Evolutionary conservation across 2,113 vertebrate species (phyloP).

Genomic region (Perca schrenkii): DNA sequence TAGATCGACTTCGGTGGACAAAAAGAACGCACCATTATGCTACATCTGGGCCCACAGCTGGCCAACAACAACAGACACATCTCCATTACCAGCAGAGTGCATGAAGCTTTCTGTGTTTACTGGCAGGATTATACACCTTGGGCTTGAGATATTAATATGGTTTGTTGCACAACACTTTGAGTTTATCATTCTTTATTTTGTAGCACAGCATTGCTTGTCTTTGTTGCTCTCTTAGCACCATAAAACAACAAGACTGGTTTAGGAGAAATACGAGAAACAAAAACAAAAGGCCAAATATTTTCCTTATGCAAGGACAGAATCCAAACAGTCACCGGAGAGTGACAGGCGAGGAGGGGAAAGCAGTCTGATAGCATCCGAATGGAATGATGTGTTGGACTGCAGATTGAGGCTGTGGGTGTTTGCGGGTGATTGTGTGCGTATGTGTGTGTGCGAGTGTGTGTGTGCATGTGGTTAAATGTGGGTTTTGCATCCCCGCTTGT

Average conservation of each 20-base stretch:
- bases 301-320: slow-evolving; percentile 48
- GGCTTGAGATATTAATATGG: slow-evolving; percentile 40
- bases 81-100: slow-evolving; percentile 41
- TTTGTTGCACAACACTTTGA: slow-evolving; percentile 48
- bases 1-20: too few species aligned
- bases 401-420: slow-evolving; percentile 58
- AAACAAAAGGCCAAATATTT: slow-evolving; percentile 56
- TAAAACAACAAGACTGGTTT: slow-evolving; percentile 48
- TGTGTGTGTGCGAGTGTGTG: background rate
- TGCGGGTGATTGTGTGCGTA: slow-evolving; percentile 30
- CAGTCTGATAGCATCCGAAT: slow-evolving; percentile 60
- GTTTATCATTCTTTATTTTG: slow-evolving; percentile 46
- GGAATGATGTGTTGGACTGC: slow-evolving; percentile 66
- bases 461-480: slow-evolving; percentile 19
- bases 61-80: slow-evolving; percentile 59
- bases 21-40: background rate
- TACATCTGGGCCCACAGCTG: slow-evolving; percentile 57
- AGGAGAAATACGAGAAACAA: slow-evolving; percentile 34
- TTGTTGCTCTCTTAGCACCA: slow-evolving; percentile 42
- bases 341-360: slow-evolving; percentile 52
- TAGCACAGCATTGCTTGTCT: slow-evolving; percentile 30
- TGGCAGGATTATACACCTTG: slow-evolving; percentile 59
- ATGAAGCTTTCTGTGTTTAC: slow-evolving; percentile 59
- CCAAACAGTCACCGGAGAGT: slow-evolving; percentile 65
- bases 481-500: slow-evolving; percentile 1